Evolutionary conservation across 2,888 invertebrate genomes (phyloP), one percentile per base, ranked within the genome.

Genomic region (Eustalomyia histrio): DNA sequence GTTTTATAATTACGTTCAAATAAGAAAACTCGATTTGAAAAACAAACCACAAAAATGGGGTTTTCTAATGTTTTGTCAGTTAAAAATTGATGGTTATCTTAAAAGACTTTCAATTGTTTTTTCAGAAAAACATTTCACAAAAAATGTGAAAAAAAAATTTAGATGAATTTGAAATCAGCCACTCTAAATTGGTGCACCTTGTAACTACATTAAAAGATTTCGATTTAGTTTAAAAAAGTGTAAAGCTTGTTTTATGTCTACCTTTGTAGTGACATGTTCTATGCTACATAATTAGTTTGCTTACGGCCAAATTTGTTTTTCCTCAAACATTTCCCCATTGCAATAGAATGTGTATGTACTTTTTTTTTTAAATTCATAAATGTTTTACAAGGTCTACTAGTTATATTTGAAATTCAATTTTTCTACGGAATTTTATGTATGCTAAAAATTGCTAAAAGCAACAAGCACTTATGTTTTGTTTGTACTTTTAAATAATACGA

Each of bases 401-500:
- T 39, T 39, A 39, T 39, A 39, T 39, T 39, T 39, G 39, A 39
- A 39, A 39, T 39, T 39, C 10, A 39, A 3, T 39, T 10, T 39
- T 39, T 39, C 8, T 39, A 3, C 12, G 39, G 29, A 29, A 39
- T 39, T 9, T 39, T 39, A 14, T 61, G 29, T 6, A 12, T 16
- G 52, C 35, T 65, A 12, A 24, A 72, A 53, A 78, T 67, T 16
- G 53, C 72, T 78, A 47, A 72, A 53, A 72, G 71, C 72, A 17
- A 61, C 47, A 78, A 65, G 61, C 67, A 67, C 53, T 61, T 65
- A 5, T 43, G 53, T 47, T 18, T 57, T 68, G 63, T 76, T 64
- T 39, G 39, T 39, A 64, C 72, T 58, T 64, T 76, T 80, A 73
- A 80, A 80, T 76, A 76, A 76, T 57, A 47, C 16, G 24, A 73